Evolutionary conservation across 2,113 vertebrate species (phyloP).

Genomic region (Corythoichthys haematopterus): DNA sequence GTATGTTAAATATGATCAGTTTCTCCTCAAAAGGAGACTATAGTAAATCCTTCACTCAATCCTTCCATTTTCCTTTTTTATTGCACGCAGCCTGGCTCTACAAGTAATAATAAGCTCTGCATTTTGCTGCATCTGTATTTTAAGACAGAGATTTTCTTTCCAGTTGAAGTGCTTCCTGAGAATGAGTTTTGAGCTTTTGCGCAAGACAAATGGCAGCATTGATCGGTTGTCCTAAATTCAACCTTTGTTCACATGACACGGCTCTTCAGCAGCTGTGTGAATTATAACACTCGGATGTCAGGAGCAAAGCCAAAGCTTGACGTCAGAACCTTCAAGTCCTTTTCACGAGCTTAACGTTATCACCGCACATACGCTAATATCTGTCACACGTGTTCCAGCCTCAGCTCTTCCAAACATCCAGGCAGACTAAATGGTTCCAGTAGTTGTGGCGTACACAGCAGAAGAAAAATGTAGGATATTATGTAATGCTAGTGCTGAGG

Average conservation of each 20-base stretch:
- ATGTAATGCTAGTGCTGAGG: neutral
- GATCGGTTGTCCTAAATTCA: constrained; percentile 4
- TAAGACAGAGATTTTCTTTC: neutral
- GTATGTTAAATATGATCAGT: constrained; percentile 9
- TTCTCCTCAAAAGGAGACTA: constrained; percentile 23
- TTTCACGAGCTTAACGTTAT: constrained; percentile 4
- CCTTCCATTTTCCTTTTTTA: constrained; percentile 22
- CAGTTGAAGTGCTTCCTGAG: neutral
- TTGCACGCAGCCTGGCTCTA: constrained; percentile 17
- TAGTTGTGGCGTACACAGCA: neutral
- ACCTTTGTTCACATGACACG: constrained; percentile 8
- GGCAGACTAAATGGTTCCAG: neutral
- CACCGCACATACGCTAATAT: neutral
- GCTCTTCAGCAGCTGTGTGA: constrained; percentile 1
- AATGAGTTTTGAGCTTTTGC: neutral
- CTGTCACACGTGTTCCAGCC: neutral
- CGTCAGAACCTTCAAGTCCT: neutral
- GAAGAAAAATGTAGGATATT: neutral
- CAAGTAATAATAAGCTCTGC: constrained; percentile 21
- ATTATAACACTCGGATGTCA: constrained; percentile 7
- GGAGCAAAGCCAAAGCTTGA: neutral
- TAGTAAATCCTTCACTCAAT: constrained; percentile 1
- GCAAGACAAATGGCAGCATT: constrained; percentile 2
- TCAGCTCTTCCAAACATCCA: neutral
- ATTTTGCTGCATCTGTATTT: constrained; percentile 15